Evolutionary conservation across 2,113 vertebrate genomes (phyloP).

Genomic region (Dasypus novemcinctus): DNA sequence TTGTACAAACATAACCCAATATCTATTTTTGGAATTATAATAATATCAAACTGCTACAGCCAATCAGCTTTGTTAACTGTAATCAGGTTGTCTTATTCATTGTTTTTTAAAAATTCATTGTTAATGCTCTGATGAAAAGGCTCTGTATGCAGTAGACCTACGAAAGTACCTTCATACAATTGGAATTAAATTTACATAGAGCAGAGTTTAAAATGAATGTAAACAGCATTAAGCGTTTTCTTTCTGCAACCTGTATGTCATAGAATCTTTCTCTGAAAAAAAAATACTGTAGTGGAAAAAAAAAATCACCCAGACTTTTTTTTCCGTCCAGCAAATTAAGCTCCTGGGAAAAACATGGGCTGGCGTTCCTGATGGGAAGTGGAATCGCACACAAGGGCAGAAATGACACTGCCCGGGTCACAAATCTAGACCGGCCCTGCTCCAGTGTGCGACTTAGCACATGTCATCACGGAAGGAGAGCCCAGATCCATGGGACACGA

Average conservation of each 20-base stretch:
- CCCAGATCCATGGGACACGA: not conserved
- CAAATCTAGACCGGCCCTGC: not conserved
- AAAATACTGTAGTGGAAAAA: no score
- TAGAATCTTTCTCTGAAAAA: no score
- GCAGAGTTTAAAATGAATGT: no score
- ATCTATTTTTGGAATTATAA: no score
- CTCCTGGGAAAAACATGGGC: no score
- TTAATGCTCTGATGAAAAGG: conserved; percentile 88
- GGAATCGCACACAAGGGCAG: not conserved
- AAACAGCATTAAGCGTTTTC: no score
- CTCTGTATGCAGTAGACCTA: conserved; percentile 95
- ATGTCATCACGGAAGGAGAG: not conserved
- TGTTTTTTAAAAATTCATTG: no score
- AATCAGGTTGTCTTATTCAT: conserved; percentile 87
- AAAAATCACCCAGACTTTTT: not conserved
- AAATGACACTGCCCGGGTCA: not conserved
- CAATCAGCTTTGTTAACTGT: conserved; percentile 88
- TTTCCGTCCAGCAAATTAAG: not conserved
- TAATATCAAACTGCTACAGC: no score
- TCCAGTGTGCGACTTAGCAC: no score
- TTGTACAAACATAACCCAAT: no score
- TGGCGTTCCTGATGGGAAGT: not conserved
- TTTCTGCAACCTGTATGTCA: no score
- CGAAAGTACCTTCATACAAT: conserved; percentile 95
- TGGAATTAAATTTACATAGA: no score